A percentile compares a stretch with the other conserved stretches of the same genome.
phyloP scores from a whole-genome alignment of 1,140 invertebrate genomes.

The Drosophila mayri region DNA sequence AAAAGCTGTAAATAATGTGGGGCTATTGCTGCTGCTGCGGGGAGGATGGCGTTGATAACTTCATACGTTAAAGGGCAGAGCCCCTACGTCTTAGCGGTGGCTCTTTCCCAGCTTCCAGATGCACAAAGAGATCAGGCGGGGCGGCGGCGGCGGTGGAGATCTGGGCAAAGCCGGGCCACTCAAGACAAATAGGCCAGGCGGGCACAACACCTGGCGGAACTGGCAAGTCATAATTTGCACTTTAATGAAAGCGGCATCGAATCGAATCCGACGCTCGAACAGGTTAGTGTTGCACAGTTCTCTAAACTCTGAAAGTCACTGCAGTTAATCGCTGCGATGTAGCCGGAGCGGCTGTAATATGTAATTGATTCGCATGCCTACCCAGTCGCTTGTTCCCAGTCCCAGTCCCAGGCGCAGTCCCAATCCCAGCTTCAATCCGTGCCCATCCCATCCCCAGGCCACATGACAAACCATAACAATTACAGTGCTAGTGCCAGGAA shows the following conservation, averaged over 20 bases:
- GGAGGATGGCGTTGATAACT: constrained; percentile 72
- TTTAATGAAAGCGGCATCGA: constrained; percentile 78
- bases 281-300: constrained; percentile 68
- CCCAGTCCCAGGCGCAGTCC: not conserved
- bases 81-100: constrained; percentile 12
- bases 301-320: constrained; percentile 77
- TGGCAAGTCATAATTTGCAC: constrained; percentile 83
- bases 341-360: constrained; percentile 62
- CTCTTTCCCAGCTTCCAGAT: constrained; percentile 17
- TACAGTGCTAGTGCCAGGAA: constrained; percentile 55
- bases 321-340: constrained; percentile 77
- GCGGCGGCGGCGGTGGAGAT: constrained; percentile 8
- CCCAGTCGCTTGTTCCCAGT: constrained; percentile 4
- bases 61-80: constrained; percentile 69
- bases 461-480: constrained; percentile 76
- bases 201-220: constrained; percentile 80
- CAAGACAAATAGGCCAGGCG: constrained; percentile 80
- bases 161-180: constrained; percentile 31
- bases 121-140: constrained; percentile 3
- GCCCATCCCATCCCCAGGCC: constrained; percentile 23
- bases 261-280: constrained; percentile 45
- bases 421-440: constrained; percentile 13
- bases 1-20: constrained; percentile 55
- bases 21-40: constrained; percentile 28
- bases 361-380: constrained; percentile 78